These are phyloP conservation scores for Eumaeus atala DNA, from an alignment of 1,140 invertebrate species.

Conservation along the genomic window DNA sequence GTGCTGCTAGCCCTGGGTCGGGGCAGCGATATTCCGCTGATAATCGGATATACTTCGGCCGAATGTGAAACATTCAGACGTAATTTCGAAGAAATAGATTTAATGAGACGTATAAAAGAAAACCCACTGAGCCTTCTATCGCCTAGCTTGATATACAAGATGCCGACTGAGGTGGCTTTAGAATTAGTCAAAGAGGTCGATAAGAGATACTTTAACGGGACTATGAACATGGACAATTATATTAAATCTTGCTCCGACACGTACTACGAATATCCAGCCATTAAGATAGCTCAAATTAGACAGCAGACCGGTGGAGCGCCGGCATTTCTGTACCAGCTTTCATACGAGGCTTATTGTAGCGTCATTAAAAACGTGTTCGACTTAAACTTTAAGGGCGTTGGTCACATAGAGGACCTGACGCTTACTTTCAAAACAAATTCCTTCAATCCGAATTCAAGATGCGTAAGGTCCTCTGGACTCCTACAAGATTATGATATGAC, in stretches of 20 bases:
- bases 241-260: slow-evolving; percentile 39
- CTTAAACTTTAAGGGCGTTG: slow-evolving; percentile 38
- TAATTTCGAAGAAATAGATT: slow-evolving; percentile 40
- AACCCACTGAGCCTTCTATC: slow-evolving; percentile 34
- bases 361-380: slow-evolving; percentile 31
- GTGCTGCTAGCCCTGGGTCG: slow-evolving; percentile 33
- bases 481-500: slow-evolving; percentile 28
- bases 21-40: slow-evolving; percentile 42
- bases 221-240: slow-evolving; percentile 36
- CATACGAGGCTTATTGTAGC: slow-evolving; percentile 37
- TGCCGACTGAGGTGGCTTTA: slow-evolving; percentile 21
- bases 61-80: slow-evolving; percentile 50
- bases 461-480: neutral
- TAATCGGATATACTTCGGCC: slow-evolving; percentile 45
- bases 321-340: slow-evolving; percentile 45
- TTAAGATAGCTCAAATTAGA: slow-evolving; percentile 38
- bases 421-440: slow-evolving; percentile 37
- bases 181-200: slow-evolving; percentile 30
- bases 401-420: slow-evolving; percentile 52
- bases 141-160: slow-evolving; percentile 31
- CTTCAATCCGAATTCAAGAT: slow-evolving; percentile 16
- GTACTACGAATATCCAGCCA: slow-evolving; percentile 45
- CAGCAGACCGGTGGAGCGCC: slow-evolving; percentile 29
- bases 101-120: slow-evolving; percentile 33
- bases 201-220: slow-evolving; percentile 37